Evolutionary conservation across 2,113 vertebrate genomes (phyloP), one percentile per base, ranked within the genome.

Genomic region (Misgurnus anguillicaudatus): DNA sequence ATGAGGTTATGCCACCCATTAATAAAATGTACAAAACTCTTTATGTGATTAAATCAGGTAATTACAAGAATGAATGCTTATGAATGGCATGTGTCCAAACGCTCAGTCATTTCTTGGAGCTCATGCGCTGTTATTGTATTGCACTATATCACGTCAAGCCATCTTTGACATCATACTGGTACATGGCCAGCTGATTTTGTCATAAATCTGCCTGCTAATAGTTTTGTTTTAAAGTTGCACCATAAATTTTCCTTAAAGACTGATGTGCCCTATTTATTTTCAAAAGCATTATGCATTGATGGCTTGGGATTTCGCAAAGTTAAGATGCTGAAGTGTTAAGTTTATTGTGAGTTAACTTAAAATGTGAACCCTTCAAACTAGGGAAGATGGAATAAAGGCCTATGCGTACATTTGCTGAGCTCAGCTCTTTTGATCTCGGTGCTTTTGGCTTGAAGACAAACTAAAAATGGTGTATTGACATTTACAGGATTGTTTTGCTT

Each of bases 51-150:
- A 48, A 58, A 51, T 75, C 77, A 75, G 38, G 38, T 79, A 77
- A 74, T 51, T 64, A 19, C 63, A 47, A 16, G 55, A 5, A 36
- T n/a, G 42, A 75, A 6, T 36, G 19, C 38, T 10, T 70, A 65
- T 39, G 55, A 9, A 63, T 82, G 74, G 80, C 74, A 64, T 10
- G 6, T 60, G 19, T 78, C 75, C 69, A 70, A 63, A 63, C 60
- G 67, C 60, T 75, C 71, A 6, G 24, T 68, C 24, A 24, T 74
- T 60, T 66, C 68, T 73, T 38, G 13, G 55, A 45, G 45, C 60
- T n/a, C 19, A 63, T 45, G 10, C 45, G 36, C 72, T 47, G 6
- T 64, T 73, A 19, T 45, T 80, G 31, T 74, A 62, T 74, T 55
- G 60, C 53, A 3, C 11, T 10, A 19, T 19, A 41, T 58, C 7